Base-by-base conservation (phyloP, 92 coral and sea anemone genomes). In the Zoanthus sansibaricus region DNA sequence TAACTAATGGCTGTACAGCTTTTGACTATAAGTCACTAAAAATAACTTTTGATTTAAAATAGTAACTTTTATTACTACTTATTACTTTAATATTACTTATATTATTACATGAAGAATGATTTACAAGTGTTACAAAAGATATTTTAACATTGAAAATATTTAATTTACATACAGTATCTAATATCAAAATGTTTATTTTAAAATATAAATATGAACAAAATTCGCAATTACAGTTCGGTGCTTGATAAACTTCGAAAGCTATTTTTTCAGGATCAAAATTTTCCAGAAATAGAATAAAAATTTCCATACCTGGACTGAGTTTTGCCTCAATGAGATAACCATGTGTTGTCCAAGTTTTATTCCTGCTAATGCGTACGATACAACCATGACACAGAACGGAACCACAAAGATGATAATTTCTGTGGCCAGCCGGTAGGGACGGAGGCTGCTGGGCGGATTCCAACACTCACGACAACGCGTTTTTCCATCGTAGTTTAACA, bases 381-480 rank as follows among this genome's bases (percentile, higher is more conserved):
- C 61, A 9, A 79, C 69, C 84, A 79, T 79, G 5, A 79, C 72
- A 45, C 84, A 64, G 73, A 79, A 64, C 61, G 84, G 84, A 9
- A 79, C 44, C 33, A 48, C 84, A 11, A 17, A 79, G 13, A 79
- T 79, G 7, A 79, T 79, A 30, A 79, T 9, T 21, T 79, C 84
- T 42, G 84, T 79, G 9, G 84, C 74, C 2, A 79, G 37, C 48
- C 59, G 84, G 42, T 79, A 79, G 14, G 73, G 72, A 18, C 59
- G 72, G 72, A 20, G 84, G 11, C 56, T 30, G 15, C 74, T 44
- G 17, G 45, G 73, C 18, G 61, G 74, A 10, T 79, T 25, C 84
- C 84, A 79, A 48, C 72, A 59, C 56, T 79, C 84, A n/a, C 84
- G 84, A 17, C 84, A 79, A 20, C 33, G 45, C 10, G 73, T 67